These are phyloP conservation scores for Chirona hameri DNA, from an alignment of 2,888 invertebrate genomes.

Conservation along the genomic window DNA sequence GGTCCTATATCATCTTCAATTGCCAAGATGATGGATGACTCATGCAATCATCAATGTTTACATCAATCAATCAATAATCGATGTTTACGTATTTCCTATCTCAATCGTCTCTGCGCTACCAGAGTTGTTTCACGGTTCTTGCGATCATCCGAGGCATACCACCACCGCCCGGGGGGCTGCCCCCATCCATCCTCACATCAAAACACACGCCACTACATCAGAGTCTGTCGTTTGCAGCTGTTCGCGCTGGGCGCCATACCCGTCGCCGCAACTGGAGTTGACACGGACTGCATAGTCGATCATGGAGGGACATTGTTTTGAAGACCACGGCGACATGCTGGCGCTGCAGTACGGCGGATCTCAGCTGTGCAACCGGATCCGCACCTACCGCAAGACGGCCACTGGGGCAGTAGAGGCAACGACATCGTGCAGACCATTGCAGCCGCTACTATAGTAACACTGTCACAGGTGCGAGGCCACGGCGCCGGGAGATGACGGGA, in stretches of 20 bases:
- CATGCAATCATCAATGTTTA: neutral
- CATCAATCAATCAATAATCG: too few relatives aligned
- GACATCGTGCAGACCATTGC: slow-evolving; percentile 98
- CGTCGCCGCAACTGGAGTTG: slow-evolving; percentile 75
- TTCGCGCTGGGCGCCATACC: slow-evolving; percentile 82
- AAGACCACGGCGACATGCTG: slow-evolving; percentile 95
- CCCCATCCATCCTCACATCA: neutral
- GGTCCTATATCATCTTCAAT: too few relatives aligned
- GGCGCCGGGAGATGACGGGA: neutral
- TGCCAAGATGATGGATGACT: too few relatives aligned
- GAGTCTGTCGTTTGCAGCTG: slow-evolving; percentile 56
- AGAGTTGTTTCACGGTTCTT: too few relatives aligned
- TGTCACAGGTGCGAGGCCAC: slow-evolving; percentile 58
- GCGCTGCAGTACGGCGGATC: slow-evolving; percentile 98
- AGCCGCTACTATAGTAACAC: slow-evolving; percentile 96
- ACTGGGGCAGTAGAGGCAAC: slow-evolving; percentile 94
- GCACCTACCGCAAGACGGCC: slow-evolving; percentile 64
- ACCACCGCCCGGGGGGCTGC: too few relatives aligned
- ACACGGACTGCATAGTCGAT: slow-evolving; percentile 91
- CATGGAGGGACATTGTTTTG: slow-evolving; percentile 89
- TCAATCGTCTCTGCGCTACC: too few relatives aligned
- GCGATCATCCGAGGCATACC: neutral
- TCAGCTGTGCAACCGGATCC: slow-evolving; percentile 87
- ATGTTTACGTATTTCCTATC: too few relatives aligned
- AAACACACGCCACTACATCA: too few relatives aligned